These are phyloP conservation scores for Fregetta grallaria DNA, from an alignment of 2,113 vertebrate species.

Conservation along the genomic window DNA sequence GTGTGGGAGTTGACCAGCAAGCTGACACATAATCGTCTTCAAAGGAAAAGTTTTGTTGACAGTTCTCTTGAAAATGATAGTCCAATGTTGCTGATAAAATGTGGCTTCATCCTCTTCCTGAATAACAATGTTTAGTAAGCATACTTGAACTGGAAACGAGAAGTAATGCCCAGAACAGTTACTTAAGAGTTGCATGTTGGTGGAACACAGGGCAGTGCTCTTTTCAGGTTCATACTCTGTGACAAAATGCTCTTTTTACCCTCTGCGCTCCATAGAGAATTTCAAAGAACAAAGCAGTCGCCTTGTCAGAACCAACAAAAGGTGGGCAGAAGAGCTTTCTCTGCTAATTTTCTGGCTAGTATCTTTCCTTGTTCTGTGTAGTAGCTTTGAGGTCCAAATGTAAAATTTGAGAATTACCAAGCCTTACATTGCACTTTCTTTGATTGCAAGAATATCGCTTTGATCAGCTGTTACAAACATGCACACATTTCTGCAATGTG, in stretches of 20 bases:
- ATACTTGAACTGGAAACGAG: not conserved
- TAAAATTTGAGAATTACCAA: not conserved
- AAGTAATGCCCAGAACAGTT: not conserved
- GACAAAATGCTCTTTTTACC: not conserved
- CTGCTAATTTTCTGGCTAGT: not conserved
- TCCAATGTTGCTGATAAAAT: not conserved
- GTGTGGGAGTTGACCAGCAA: not conserved
- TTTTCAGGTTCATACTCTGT: not conserved
- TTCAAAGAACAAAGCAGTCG: not conserved
- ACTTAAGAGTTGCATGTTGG: not conserved
- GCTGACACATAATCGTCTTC: not conserved
- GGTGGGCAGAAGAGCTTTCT: not conserved
- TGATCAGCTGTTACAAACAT: not conserved
- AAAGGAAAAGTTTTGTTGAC: not conserved
- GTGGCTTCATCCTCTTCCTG: not conserved
- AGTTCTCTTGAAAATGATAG: not conserved
- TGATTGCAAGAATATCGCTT: not conserved
- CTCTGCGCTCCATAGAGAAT: not conserved
- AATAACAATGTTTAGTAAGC: not conserved
- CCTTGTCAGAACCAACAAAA: not conserved
- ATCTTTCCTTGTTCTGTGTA: not conserved
- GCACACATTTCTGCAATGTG: not conserved
- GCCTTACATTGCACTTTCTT: not conserved
- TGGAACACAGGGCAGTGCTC: not conserved
- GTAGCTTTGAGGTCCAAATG: not conserved